Percentiles rank a stretch among this genome's conserved stretches.
Conservation (phyloP, 2,888 invertebrate genomes). For the Microctonus hyperodae region DNA sequence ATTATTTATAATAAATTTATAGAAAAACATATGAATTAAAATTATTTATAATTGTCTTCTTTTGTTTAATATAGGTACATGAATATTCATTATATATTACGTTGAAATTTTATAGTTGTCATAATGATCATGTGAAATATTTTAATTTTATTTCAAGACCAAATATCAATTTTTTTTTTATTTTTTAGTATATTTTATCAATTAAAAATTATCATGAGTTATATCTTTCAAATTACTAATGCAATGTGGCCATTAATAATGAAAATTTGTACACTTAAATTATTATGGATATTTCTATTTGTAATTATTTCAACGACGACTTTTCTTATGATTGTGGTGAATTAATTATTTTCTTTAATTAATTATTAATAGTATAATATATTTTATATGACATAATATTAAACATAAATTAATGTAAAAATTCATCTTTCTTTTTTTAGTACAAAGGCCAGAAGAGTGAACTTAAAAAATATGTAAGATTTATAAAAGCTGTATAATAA, state of each 20-base stretch:
- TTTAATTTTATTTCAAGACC: neutral
- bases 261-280: constrained; percentile 45
- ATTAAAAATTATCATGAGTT: constrained; percentile 4
- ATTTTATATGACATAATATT: neutral
- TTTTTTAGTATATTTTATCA: neutral
- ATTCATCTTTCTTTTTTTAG: constrained; percentile 38
- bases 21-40: no score
- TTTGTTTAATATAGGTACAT: neutral
- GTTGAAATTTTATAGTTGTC: neutral
- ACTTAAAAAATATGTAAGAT: constrained; percentile 47
- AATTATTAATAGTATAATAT: no score
- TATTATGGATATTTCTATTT: constrained; percentile 50
- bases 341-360: neutral
- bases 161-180: neutral
- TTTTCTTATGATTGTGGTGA: constrained; percentile 50
- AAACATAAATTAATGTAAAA: constrained; percentile 13
- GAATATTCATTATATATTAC: neutral
- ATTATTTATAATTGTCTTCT: neutral
- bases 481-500: no score
- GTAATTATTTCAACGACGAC: constrained; percentile 44
- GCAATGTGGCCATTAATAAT: constrained; percentile 41
- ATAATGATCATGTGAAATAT: neutral
- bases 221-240: constrained; percentile 41
- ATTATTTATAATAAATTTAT: no score
- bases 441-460: constrained; percentile 42